Conservation (phyloP, 2,888 invertebrate species). For the Tortricodes alternella region DNA sequence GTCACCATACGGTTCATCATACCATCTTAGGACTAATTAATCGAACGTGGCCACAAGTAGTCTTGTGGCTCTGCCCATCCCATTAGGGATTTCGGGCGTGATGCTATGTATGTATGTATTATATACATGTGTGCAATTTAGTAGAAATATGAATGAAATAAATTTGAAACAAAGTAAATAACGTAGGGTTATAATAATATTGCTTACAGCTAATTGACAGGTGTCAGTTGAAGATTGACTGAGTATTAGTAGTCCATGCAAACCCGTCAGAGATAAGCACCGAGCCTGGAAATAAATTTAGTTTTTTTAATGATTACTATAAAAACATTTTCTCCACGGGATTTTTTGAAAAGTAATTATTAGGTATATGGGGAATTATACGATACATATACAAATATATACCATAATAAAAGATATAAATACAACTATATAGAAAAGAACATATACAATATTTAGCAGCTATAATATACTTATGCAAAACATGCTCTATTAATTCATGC, state of each 20-base stretch:
- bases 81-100: too few species aligned
- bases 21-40: too few species aligned
- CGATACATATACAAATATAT: not conserved
- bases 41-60: too few species aligned
- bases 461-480: not conserved
- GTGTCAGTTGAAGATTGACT: conserved; percentile 9
- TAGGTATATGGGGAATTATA: too few species aligned
- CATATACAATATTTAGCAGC: too few species aligned
- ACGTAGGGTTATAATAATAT: conserved; percentile 21
- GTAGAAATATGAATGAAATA: not conserved
- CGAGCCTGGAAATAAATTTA: conserved; percentile 74
- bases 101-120: too few species aligned
- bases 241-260: conserved; percentile 71
- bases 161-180: conserved; percentile 27
- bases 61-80: too few species aligned
- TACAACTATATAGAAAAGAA: too few species aligned
- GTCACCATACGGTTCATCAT: too few species aligned
- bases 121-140: not conserved
- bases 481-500: conserved; percentile 3
- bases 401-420: too few species aligned
- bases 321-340: not conserved
- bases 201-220: conserved; percentile 33
- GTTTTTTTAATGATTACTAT: conserved; percentile 30
- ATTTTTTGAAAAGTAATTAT: too few species aligned
- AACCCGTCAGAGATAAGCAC: conserved; percentile 76